A percentile compares a stretch with the other conserved stretches of the same genome.
phyloP scores from a whole-genome alignment of 2,797 vertebrate species.

The Hipposideros larvatus region DNA sequence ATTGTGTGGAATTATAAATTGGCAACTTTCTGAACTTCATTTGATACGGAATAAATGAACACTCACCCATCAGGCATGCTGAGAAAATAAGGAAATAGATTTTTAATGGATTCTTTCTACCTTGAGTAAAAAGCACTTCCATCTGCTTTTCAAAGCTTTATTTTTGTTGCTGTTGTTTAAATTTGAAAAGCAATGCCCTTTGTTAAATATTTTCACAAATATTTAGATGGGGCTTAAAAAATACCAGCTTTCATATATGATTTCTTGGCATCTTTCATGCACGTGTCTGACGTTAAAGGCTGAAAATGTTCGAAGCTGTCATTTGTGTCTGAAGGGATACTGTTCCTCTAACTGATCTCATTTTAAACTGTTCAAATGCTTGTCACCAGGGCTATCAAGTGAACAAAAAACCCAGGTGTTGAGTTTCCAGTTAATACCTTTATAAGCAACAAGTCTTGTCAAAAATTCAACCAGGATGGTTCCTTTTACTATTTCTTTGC shows the following conservation, averaged over 20 bases:
- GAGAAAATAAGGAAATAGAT: conserved; percentile 37
- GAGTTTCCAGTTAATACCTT: conserved; percentile 26
- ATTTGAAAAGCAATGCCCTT: background rate
- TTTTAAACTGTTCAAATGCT: background rate
- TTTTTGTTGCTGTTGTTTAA: background rate
- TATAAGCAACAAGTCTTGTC: background rate
- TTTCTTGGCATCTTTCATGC: background rate
- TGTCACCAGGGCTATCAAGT: background rate
- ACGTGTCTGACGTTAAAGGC: background rate
- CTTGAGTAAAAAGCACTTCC: background rate
- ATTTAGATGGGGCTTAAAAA: background rate
- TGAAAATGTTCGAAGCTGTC: background rate
- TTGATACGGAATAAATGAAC: background rate
- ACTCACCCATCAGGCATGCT: background rate
- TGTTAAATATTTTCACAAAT: background rate
- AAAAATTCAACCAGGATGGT: background rate
- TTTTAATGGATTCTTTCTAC: conserved; percentile 52
- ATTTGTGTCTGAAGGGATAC: background rate
- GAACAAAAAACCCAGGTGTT: conserved; percentile 36
- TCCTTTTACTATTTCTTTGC: background rate
- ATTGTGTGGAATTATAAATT: background rate
- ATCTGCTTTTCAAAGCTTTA: background rate
- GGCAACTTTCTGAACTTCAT: background rate
- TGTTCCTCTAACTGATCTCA: background rate
- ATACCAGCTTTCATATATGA: background rate